phyloP scores from a whole-genome alignment of 2,888 invertebrate species.

The Chaetogeoica ovagalla region DNA sequence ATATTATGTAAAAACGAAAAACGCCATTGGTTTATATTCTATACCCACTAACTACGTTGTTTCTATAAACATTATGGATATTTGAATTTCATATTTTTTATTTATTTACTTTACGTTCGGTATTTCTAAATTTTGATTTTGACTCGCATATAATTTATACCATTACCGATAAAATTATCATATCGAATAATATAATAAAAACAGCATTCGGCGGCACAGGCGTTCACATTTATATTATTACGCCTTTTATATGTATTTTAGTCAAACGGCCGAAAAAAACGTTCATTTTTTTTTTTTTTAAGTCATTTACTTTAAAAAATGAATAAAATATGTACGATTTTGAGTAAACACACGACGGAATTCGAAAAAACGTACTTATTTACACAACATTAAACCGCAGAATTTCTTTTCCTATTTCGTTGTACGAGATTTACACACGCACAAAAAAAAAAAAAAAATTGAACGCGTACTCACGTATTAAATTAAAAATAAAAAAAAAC shows the following conservation, averaged over 20 bases:
- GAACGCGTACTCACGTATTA: not conserved
- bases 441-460: constrained; percentile 2
- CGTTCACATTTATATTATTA: constrained; percentile 10
- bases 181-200: constrained; percentile 26
- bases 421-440: constrained; percentile 5
- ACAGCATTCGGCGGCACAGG: not conserved
- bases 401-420: constrained; percentile 23
- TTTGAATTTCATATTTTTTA: constrained; percentile 29
- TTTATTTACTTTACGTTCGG: not conserved
- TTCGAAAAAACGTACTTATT: not conserved
- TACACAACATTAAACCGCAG: not conserved
- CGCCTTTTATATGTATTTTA: not conserved
- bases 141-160: not conserved
- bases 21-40: not conserved
- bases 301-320: constrained; percentile 10
- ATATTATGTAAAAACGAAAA: not conserved
- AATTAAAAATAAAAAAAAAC: not conserved
- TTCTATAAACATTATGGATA: not conserved
- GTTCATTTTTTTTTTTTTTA: constrained; percentile 7
- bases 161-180: not conserved
- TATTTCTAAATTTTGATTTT: constrained; percentile 13
- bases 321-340: not conserved
- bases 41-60: not conserved
- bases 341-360: constrained; percentile 24
- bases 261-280: constrained; percentile 3